A percentile compares a stretch with the other conserved stretches of the same genome.
Conservation (phyloP, 2,797 vertebrate species). For the Mionectes olivaceus region DNA sequence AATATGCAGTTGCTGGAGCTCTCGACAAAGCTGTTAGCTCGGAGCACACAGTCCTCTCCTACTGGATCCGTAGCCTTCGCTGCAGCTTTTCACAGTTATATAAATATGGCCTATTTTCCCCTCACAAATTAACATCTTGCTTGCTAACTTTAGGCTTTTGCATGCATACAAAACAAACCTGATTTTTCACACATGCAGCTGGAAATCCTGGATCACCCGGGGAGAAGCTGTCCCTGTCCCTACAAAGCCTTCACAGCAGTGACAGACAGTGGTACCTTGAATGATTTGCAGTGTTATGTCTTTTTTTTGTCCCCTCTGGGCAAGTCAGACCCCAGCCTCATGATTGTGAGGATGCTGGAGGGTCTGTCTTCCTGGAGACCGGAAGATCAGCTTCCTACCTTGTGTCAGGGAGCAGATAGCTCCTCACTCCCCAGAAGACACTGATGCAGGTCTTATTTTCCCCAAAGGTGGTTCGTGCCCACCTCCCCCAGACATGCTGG, state of each 20-base stretch:
- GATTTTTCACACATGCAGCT: constrained; percentile 31
- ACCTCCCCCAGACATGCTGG: too few relatives aligned
- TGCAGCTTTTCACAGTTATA: constrained; percentile 61
- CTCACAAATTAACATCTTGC: constrained; percentile 47
- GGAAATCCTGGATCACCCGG: background rate
- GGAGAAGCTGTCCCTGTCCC: background rate
- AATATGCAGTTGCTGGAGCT: constrained; percentile 32
- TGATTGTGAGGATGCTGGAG: background rate
- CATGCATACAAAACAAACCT: background rate
- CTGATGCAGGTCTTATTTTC: background rate
- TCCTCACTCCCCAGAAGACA: background rate
- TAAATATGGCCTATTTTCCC: constrained; percentile 66
- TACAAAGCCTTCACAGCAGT: background rate
- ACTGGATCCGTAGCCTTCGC: background rate
- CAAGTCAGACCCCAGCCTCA: background rate
- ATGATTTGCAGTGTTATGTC: too few relatives aligned
- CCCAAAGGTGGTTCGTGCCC: background rate
- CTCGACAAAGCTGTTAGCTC: constrained; percentile 16
- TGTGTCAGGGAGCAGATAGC: background rate
- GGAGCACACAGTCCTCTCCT: background rate
- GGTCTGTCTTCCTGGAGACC: background rate
- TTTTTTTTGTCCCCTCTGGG: background rate
- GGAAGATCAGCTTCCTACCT: background rate
- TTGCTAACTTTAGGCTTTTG: constrained; percentile 47
- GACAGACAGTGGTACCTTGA: background rate